Conservation (phyloP, 1,140 invertebrate genomes). For the Euwallacea similis region DNA sequence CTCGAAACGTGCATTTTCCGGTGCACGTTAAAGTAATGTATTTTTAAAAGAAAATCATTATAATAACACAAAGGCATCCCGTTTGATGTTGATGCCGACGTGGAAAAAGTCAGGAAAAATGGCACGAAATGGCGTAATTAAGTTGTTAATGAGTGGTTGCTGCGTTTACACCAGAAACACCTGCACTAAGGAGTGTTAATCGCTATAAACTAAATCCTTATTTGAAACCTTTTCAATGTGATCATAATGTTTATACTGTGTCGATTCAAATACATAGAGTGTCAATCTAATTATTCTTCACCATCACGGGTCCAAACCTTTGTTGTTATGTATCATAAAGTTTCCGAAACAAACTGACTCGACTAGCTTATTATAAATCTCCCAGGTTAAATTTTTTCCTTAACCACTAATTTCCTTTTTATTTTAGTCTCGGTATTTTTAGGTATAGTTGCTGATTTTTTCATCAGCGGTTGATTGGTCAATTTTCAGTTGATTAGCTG, state of each 20-base stretch:
- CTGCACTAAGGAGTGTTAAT: too few relatives aligned
- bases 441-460: not conserved
- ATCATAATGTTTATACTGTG: too few relatives aligned
- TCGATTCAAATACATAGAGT: too few relatives aligned
- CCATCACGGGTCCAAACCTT: too few relatives aligned
- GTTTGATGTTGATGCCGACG: constrained; percentile 1
- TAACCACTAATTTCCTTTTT: not conserved
- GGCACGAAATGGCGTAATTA: constrained; percentile 1
- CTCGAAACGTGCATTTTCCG: constrained; percentile 1
- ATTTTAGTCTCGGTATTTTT: not conserved
- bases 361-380: too few relatives aligned
- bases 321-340: too few relatives aligned
- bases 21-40: not conserved
- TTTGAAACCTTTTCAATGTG: too few relatives aligned
- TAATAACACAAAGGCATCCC: constrained; percentile 2
- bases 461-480: not conserved
- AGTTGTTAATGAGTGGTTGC: not conserved
- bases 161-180: not conserved
- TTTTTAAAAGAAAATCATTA: constrained; percentile 11
- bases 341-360: too few relatives aligned
- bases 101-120: not conserved
- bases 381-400: not conserved
- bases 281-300: too few relatives aligned
- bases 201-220: too few relatives aligned
- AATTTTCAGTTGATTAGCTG: constrained; percentile 4